Conservation (phyloP, 2,797 vertebrate genomes). For the Brachyalestes nurse region DNA sequence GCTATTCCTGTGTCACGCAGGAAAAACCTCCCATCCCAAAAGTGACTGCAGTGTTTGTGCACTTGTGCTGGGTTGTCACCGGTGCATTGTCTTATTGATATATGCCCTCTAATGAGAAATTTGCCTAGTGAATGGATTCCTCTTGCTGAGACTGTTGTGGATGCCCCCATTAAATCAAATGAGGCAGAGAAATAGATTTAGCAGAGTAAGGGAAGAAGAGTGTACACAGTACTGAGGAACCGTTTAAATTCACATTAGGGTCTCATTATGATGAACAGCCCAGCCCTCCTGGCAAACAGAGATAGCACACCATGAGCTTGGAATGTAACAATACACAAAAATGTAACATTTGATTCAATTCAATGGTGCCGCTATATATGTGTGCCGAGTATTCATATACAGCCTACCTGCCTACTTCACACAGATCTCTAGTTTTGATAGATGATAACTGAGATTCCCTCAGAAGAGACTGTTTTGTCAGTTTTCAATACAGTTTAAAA, state of each 20-base stretch:
- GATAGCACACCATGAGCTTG: slow-evolving; percentile 31
- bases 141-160: slow-evolving; percentile 41
- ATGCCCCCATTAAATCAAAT: slow-evolving; percentile 69
- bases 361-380: too few species aligned
- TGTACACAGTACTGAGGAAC: slow-evolving; percentile 24
- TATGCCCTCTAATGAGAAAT: slow-evolving; percentile 69
- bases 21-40: neutral
- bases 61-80: slow-evolving; percentile 51
- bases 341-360: too few species aligned
- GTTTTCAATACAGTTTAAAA: too few species aligned
- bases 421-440: too few species aligned
- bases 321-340: too few species aligned
- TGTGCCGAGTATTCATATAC: too few species aligned
- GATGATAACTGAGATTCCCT: too few species aligned
- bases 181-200: slow-evolving; percentile 52
- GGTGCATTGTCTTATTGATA: slow-evolving; percentile 36
- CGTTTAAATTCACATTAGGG: slow-evolving; percentile 44
- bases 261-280: slow-evolving; percentile 39
- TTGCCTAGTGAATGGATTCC: slow-evolving; percentile 69
- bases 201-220: slow-evolving; percentile 21
- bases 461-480: too few species aligned
- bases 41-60: neutral
- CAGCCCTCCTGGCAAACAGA: slow-evolving; percentile 4
- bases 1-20: neutral
- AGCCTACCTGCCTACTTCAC: too few species aligned